phyloP scores from a whole-genome alignment of 2,797 vertebrate species.

The Gymnothorax javanicus region DNA sequence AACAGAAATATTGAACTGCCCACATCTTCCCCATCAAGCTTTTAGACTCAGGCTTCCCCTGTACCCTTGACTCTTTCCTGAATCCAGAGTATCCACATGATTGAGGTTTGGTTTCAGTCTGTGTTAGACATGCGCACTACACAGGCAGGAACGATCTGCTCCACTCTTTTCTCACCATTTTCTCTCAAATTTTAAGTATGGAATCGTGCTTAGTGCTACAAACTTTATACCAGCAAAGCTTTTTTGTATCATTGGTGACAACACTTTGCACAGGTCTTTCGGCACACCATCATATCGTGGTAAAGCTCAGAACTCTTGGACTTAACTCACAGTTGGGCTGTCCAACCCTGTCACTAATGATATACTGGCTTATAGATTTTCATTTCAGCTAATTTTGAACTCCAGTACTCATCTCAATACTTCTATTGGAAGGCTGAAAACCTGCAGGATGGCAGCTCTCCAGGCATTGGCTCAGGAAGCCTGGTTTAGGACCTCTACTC shows the following conservation, averaged over 20 bases:
- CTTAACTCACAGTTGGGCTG: background rate
- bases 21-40: background rate
- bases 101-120: background rate
- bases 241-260: background rate
- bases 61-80: background rate
- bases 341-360: too few species aligned
- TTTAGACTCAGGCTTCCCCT: background rate
- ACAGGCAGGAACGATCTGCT: background rate
- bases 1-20: constrained; percentile 12
- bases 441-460: too few species aligned
- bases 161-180: background rate
- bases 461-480: too few species aligned
- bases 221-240: background rate
- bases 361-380: too few species aligned
- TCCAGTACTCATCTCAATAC: too few species aligned
- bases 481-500: background rate
- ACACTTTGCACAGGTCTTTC: too few species aligned
- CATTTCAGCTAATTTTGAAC: too few species aligned
- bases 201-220: background rate
- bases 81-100: background rate
- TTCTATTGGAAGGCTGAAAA: too few species aligned
- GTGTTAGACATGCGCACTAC: background rate
- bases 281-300: background rate
- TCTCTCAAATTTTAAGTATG: background rate
- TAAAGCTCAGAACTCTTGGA: background rate